Evolutionary conservation across 2,113 vertebrate genomes (phyloP).

Genomic region (Bucco capensis): DNA sequence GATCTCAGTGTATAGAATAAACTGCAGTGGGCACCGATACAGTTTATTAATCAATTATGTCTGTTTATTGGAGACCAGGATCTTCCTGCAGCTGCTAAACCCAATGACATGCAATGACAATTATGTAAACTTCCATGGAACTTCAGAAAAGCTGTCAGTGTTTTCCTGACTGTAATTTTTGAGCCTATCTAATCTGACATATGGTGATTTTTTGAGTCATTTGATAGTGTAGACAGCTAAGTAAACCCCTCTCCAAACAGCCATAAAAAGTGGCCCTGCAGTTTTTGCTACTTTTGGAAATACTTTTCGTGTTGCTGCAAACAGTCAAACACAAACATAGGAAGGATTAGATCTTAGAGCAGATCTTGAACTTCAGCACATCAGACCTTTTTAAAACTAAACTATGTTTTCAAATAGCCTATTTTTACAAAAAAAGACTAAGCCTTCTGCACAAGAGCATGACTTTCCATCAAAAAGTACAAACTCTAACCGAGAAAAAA

Average conservation of each 20-base stretch:
- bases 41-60: slow-evolving; percentile 50
- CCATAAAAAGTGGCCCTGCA: background rate
- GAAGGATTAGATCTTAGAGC: background rate
- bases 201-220: slow-evolving; percentile 19
- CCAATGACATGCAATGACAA: slow-evolving; percentile 28
- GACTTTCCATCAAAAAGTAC: background rate
- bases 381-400: background rate
- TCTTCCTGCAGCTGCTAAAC: slow-evolving; percentile 38
- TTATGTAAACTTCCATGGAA: slow-evolving; percentile 39
- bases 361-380: background rate
- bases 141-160: slow-evolving; percentile 21
- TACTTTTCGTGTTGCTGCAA: background rate
- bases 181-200: slow-evolving; percentile 44
- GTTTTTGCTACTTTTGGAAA: slow-evolving; percentile 9
- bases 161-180: slow-evolving; percentile 29
- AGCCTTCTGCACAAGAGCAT: background rate
- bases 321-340: background rate
- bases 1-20: background rate
- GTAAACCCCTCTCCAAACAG: slow-evolving; percentile 15
- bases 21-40: background rate
- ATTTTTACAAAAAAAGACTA: background rate
- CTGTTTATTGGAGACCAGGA: slow-evolving; percentile 31
- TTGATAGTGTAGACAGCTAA: slow-evolving; percentile 1
- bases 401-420: background rate
- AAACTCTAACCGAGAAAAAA: background rate